These are phyloP conservation scores for Ceuthmochares aereus DNA, from an alignment of 2,113 vertebrate genomes.

Conservation along the genomic window DNA sequence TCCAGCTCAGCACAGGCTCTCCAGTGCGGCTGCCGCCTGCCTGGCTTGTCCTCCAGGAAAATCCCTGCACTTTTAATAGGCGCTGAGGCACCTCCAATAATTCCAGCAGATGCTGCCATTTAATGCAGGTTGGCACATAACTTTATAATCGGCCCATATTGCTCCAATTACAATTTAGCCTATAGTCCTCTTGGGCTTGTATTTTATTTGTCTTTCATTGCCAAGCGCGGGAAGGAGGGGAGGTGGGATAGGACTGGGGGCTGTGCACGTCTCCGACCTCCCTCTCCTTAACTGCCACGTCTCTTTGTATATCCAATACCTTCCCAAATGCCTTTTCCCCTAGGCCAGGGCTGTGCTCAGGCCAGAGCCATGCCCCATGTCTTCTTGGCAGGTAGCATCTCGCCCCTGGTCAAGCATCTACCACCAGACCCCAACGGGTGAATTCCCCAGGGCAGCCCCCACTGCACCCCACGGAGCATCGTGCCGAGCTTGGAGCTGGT, in stretches of 20 bases:
- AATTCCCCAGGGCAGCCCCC: background rate
- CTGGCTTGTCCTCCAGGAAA: constrained; percentile 65
- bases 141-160: constrained; percentile 71
- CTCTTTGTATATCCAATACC: rapidly evolving
- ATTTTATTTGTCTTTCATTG: constrained; percentile 42
- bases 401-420: background rate
- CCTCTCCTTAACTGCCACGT: background rate
- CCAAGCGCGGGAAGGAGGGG: background rate
- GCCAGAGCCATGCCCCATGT: background rate
- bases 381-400: background rate
- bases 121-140: constrained; percentile 64
- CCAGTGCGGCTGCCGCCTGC: constrained; percentile 13
- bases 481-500: rapidly evolving
- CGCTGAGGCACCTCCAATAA: constrained; percentile 65
- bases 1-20: constrained; percentile 18
- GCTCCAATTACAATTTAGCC: constrained; percentile 76
- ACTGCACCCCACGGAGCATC: rapidly evolving
- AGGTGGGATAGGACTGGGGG: background rate
- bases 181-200: constrained; percentile 42
- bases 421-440: rapidly evolving
- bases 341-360: background rate
- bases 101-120: constrained; percentile 78
- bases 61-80: constrained; percentile 61
- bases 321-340: background rate
- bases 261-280: background rate